Base-by-base conservation (phyloP, 30 jellyfish, hydroid and myxozoan genomes). In the Rhopilema esculentum region DNA sequence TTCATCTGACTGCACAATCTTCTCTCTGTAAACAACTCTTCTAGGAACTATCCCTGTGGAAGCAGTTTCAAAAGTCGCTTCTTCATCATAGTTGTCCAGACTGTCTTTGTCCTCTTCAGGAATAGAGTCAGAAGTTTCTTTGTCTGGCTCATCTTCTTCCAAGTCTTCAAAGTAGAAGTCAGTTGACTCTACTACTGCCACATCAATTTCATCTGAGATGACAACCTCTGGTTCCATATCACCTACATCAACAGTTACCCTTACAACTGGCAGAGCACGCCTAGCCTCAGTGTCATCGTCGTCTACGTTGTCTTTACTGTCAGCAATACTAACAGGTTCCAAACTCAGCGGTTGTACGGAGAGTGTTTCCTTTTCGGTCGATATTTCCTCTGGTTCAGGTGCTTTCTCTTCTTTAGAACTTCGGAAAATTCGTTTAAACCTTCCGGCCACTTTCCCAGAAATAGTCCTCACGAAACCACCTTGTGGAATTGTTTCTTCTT, bases 161-260 rank as follows among this genome's bases (percentile, higher is more conserved):
- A 4, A 19, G 68, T 40, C 84, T 40, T 19, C 21, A 6, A 40
- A 40, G 12, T 40, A 6, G 57, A 40, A 40, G 12, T 67, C 77
- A 67, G 33, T 24, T 23, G 77, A 67, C 33, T 67, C 83, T n/a
- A 27, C 83, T 72, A 33, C 66, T 16, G 83, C 83, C 66, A 16
- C 83, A 18, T 72, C 66, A 27, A 27, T 40, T 6, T 40, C 57
- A 6, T 40, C 57, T 2, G 57, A 40, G 12, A 40, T 40, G 6
- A 40, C 57, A 40, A 12, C 57, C 12, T 40, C 57, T 2, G 57
- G 57, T 12, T 40, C 57, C 57, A 40, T 40, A 12, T 40, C 57
- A 12, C 57, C 57, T 2, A 40, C 12, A 12, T 40, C 57, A 40
- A 40, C 9, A 40, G 57, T 40, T 12, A 40, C 57, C 12, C 57